These are phyloP conservation scores for Abrostola triplasia DNA, from an alignment of 2,888 invertebrate genomes.

Conservation along the genomic window DNA sequence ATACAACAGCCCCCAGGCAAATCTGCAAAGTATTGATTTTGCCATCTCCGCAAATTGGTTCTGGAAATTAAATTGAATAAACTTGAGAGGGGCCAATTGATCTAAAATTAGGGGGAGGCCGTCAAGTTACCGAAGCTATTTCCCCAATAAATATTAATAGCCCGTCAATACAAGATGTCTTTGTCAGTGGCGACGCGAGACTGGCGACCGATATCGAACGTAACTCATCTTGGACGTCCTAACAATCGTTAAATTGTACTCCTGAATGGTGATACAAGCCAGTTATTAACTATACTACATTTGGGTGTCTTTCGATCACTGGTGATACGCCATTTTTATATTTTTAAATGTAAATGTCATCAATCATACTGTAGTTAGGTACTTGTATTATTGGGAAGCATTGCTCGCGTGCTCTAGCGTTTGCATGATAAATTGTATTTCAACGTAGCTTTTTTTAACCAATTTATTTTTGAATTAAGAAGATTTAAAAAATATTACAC, in stretches of 20 bases:
- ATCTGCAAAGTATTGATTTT: constrained; percentile 54
- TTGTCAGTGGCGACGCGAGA: constrained; percentile 60
- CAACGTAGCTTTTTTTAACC: background rate
- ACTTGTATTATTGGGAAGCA: background rate
- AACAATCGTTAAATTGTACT: constrained; percentile 32
- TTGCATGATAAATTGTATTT: background rate
- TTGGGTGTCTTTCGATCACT: constrained; percentile 10
- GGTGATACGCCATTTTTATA: constrained; percentile 8
- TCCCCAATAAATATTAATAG: constrained; percentile 77
- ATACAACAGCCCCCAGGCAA: constrained; percentile 15
- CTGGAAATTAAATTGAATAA: constrained; percentile 58
- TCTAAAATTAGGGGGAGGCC: constrained; percentile 66
- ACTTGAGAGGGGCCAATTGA: constrained; percentile 64
- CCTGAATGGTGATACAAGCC: constrained; percentile 14
- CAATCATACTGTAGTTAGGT: constrained; percentile 4
- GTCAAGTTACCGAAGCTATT: constrained; percentile 67
- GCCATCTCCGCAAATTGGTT: constrained; percentile 49
- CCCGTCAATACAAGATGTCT: constrained; percentile 65
- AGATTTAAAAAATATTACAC: no score
- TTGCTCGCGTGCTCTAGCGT: background rate
- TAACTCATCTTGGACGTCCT: constrained; percentile 21
- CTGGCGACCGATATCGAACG: constrained; percentile 37
- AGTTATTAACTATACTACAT: constrained; percentile 30
- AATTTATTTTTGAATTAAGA: no score
- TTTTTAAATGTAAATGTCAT: constrained; percentile 6